Percentiles rank a stretch among this genome's conserved stretches.
Conservation (phyloP, 2,113 vertebrate species). For the Tautogolabrus adspersus region DNA sequence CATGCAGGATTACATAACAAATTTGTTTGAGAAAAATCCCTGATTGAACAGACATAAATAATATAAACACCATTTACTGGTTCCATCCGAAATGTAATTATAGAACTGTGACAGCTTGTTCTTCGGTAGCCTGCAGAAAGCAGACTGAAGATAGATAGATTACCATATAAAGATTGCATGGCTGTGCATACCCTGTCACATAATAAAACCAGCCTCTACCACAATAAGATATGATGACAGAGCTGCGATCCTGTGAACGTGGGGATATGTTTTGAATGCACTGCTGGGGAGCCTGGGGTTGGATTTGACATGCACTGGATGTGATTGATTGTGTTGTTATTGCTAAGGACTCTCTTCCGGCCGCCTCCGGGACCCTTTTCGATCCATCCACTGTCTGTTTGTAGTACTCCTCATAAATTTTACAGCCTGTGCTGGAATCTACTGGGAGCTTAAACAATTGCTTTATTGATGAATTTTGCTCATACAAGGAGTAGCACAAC, state of each 20-base stretch:
- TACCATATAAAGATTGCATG: conserved; percentile 42
- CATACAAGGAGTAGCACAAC: conserved; percentile 63
- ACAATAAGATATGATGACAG: conserved; percentile 64
- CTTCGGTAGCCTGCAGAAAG: conserved; percentile 15
- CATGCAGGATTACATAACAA: not conserved
- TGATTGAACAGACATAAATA: conserved; percentile 3
- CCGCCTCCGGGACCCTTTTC: conserved; percentile 82
- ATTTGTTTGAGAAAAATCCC: not conserved
- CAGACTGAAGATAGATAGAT: conserved; percentile 2
- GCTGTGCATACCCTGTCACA: conserved; percentile 27
- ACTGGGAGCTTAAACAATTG: conserved; percentile 84
- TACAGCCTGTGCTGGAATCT: conserved; percentile 74
- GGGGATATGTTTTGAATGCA: conserved; percentile 71
- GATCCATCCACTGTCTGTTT: conserved; percentile 85
- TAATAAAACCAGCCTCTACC: conserved; percentile 51
- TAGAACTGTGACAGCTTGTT: conserved; percentile 17
- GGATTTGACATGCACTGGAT: conserved; percentile 77
- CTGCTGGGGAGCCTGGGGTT: conserved; percentile 63
- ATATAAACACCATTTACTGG: not conserved
- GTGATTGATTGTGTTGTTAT: conserved; percentile 89
- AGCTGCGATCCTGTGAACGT: conserved; percentile 67
- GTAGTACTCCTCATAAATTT: conserved; percentile 85
- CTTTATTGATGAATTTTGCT: conserved; percentile 84
- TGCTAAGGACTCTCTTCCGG: conserved; percentile 87
- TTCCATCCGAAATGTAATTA: conserved; percentile 28